A percentile compares a stretch with the other conserved stretches of the same genome.
phyloP scores from a whole-genome alignment of 2,113 vertebrate genomes.

The Candoia aspera region DNA sequence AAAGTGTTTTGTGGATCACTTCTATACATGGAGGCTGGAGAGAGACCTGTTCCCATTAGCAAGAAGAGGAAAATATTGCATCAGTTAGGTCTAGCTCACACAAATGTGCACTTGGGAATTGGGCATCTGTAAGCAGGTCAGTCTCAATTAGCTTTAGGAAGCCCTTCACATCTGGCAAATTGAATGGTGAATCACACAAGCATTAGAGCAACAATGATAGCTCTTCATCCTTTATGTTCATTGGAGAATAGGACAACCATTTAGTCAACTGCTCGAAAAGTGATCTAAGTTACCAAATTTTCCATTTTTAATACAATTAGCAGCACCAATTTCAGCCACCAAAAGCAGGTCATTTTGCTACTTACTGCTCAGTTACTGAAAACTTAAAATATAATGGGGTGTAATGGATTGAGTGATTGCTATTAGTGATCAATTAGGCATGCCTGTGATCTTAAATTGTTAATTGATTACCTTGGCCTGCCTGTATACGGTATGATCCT shows the following conservation, averaged over 20 bases:
- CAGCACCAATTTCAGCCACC: neutral
- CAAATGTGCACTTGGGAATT: no score
- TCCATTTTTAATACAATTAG: accelerated
- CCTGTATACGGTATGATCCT: neutral
- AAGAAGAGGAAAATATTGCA: neutral
- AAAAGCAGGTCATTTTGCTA: neutral
- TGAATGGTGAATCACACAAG: neutral
- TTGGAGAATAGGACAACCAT: neutral
- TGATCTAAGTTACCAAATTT: slow-evolving; percentile 3
- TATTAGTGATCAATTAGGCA: no score
- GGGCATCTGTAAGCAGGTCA: no score
- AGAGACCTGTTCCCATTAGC: neutral
- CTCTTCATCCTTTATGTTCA: slow-evolving; percentile 32
- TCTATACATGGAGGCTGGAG: slow-evolving; percentile 16
- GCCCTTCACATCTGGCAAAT: slow-evolving; percentile 11
- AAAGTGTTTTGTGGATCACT: neutral
- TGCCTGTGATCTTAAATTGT: neutral
- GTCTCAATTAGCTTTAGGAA: no score
- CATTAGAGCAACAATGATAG: slow-evolving; percentile 33
- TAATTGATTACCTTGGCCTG: neutral
- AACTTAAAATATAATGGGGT: no score
- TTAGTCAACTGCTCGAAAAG: slow-evolving; percentile 1
- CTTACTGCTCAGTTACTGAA: no score
- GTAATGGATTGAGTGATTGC: no score
- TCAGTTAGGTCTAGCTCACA: neutral